Evolutionary conservation across 2,888 invertebrate species (phyloP).

Genomic region (Lapara coniferarum): DNA sequence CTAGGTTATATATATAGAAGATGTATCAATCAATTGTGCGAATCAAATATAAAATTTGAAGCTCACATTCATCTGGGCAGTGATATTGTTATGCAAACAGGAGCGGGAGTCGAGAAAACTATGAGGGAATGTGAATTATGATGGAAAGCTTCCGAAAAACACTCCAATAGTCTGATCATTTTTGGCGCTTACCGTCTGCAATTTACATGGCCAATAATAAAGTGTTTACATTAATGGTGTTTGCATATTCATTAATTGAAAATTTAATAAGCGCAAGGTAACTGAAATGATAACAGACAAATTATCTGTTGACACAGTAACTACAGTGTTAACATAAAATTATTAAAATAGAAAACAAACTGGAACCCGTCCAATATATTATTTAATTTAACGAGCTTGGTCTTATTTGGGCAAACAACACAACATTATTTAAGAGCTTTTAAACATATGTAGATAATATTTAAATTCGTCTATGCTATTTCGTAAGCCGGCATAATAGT

Average conservation of each 20-base stretch:
- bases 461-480: constrained; percentile 44
- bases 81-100: no score
- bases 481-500: constrained; percentile 56
- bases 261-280: background rate
- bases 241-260: background rate
- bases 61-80: no score
- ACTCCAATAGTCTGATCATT: background rate
- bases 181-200: background rate
- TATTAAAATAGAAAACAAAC: constrained; percentile 33
- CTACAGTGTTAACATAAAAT: constrained; percentile 29
- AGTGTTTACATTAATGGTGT: background rate
- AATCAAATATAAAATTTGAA: no score
- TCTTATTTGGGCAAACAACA: constrained; percentile 47
- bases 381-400: constrained; percentile 40
- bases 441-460: constrained; percentile 43
- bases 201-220: background rate
- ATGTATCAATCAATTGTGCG: no score
- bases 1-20: no score
- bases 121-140: no score
- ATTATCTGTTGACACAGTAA: constrained; percentile 19
- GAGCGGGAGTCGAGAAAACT: no score
- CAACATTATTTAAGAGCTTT: constrained; percentile 48
- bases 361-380: constrained; percentile 39
- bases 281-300: background rate
- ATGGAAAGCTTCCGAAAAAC: no score